Percentiles rank a stretch among this genome's conserved stretches.
These are phyloP conservation scores for Lasioglossum marginatum DNA, from an alignment of 2,888 invertebrate species.

Conservation along the genomic window DNA sequence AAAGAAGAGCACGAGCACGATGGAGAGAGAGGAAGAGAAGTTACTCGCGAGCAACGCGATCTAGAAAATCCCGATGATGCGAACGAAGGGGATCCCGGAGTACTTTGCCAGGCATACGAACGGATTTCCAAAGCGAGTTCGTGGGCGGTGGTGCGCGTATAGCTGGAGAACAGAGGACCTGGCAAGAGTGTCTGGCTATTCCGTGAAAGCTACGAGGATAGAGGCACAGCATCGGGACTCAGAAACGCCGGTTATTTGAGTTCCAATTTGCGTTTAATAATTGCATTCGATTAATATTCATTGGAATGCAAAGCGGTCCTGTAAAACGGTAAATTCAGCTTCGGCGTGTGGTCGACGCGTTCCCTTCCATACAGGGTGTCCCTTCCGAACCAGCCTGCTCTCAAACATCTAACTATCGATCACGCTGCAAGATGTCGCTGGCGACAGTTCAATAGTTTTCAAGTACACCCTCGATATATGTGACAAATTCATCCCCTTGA, in stretches of 20 bases:
- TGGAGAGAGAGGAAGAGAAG: background rate
- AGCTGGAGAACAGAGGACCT: background rate
- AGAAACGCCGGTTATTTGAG: conserved; percentile 71
- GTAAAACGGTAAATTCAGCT: conserved; percentile 71
- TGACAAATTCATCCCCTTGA: background rate
- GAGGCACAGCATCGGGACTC: conserved; percentile 31
- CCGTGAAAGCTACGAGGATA: conserved; percentile 25
- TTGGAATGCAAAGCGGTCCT: conserved; percentile 77
- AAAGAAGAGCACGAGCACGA: conserved; percentile 15
- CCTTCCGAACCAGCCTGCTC: background rate
- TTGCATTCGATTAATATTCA: conserved; percentile 80
- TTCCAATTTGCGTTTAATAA: conserved; percentile 80
- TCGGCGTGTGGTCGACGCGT: conserved; percentile 11
- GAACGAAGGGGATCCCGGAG: conserved; percentile 28
- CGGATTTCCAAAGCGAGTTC: conserved; percentile 49
- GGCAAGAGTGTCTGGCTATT: conserved; percentile 46
- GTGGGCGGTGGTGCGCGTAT: conserved; percentile 32
- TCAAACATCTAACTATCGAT: background rate
- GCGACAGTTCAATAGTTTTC: background rate
- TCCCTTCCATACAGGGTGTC: background rate
- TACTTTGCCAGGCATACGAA: conserved; percentile 35
- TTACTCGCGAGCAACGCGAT: conserved; percentile 17
- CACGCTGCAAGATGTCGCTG: background rate
- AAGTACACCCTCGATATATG: background rate
- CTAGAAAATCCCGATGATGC: conserved; percentile 54